phyloP scores from a whole-genome alignment of 2,797 vertebrate species.

The Pangasius larnaudii region DNA sequence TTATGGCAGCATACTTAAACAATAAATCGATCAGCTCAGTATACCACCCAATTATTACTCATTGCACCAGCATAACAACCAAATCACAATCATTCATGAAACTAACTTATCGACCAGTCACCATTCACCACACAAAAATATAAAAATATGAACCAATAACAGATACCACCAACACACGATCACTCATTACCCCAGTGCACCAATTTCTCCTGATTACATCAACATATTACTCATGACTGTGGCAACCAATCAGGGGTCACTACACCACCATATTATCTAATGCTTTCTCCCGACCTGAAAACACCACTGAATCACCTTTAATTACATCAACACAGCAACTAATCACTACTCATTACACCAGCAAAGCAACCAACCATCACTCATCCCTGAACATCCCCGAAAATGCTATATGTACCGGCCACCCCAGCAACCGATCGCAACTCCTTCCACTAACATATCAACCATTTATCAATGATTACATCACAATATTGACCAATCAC shows the following conservation, averaged over 20 bases:
- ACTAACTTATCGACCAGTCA: neutral
- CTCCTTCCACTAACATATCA: neutral
- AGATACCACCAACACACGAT: neutral
- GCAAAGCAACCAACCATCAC: neutral
- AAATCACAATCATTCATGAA: neutral
- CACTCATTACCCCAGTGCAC: neutral
- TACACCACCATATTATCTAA: neutral
- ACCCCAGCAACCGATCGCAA: neutral
- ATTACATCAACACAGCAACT: neutral
- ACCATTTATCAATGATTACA: neutral
- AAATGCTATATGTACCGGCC: neutral
- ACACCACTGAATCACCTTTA: neutral
- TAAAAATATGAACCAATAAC: neutral
- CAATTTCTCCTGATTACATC: constrained; percentile 3
- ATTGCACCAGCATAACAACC: neutral
- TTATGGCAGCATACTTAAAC: neutral
- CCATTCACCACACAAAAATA: neutral
- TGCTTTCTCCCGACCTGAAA: neutral
- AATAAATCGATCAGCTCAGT: neutral
- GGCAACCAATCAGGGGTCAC: constrained; percentile 1
- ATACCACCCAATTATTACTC: neutral
- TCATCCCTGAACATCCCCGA: neutral
- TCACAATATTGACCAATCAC: neutral
- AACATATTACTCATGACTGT: neutral
- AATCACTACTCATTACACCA: neutral